Evolutionary conservation across 1,140 invertebrate species (phyloP).

Genomic region (Drosophila tani): DNA sequence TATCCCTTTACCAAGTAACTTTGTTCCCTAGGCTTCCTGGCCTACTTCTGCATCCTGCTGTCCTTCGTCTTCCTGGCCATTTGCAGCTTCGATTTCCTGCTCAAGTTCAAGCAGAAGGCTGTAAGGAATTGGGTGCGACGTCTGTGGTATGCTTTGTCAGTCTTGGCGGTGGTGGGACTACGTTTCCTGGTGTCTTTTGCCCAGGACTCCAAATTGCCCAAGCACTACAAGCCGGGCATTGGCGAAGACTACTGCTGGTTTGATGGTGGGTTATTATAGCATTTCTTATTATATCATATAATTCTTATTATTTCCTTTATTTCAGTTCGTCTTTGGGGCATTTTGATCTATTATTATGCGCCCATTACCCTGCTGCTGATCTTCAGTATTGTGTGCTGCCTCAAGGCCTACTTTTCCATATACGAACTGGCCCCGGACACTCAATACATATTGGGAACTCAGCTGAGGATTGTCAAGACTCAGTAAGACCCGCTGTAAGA

Average conservation of each 20-base stretch:
- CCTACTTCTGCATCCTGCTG: slow-evolving; percentile 91
- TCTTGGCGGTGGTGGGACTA: slow-evolving; percentile 88
- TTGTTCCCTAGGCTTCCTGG: slow-evolving; percentile 86
- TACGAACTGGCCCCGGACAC: slow-evolving; percentile 63
- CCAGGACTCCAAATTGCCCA: slow-evolving; percentile 86
- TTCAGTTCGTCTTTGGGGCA: slow-evolving; percentile 77
- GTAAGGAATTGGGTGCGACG: slow-evolving; percentile 85
- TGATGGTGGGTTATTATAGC: slow-evolving; percentile 76
- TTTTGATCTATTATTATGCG: slow-evolving; percentile 73
- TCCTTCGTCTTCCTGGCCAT: slow-evolving; percentile 92
- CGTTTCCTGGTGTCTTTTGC: slow-evolving; percentile 85
- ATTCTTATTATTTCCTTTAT: neutral
- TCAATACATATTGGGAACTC: slow-evolving; percentile 60
- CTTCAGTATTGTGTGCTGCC: slow-evolving; percentile 64
- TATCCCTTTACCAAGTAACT: neutral
- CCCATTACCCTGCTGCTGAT: slow-evolving; percentile 63
- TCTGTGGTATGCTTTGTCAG: slow-evolving; percentile 88
- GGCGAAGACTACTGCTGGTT: slow-evolving; percentile 88
- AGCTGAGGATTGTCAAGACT: slow-evolving; percentile 68
- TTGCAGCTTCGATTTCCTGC: slow-evolving; percentile 91
- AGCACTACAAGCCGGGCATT: slow-evolving; percentile 86
- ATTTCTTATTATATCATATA: neutral
- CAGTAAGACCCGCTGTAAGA: slow-evolving; percentile 52
- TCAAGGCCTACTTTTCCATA: slow-evolving; percentile 67
- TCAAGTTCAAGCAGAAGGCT: slow-evolving; percentile 87